A percentile compares a stretch with the other conserved stretches of the same genome.
phyloP scores from a whole-genome alignment of 2,888 invertebrate species.

The Sussaba pulchella region DNA sequence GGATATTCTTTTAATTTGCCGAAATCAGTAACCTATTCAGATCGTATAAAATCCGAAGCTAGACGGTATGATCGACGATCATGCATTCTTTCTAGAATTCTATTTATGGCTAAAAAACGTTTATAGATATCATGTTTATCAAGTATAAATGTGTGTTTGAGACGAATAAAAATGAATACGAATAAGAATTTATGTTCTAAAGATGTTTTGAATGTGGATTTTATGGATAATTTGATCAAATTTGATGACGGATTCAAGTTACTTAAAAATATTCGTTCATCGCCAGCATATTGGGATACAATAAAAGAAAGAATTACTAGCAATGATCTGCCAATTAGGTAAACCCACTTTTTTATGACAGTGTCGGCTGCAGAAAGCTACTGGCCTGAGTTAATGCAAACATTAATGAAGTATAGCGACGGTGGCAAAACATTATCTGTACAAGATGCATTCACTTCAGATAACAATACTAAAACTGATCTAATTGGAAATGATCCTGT shows the following conservation, averaged over 20 bases:
- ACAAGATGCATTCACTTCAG: slow-evolving; percentile 19
- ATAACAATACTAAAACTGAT: slow-evolving; percentile 55
- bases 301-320: slow-evolving; percentile 80
- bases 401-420: slow-evolving; percentile 76
- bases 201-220: not conserved
- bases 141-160: slow-evolving; percentile 65
- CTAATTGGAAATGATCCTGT: slow-evolving; percentile 65
- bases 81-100: slow-evolving; percentile 53
- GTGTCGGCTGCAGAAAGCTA: slow-evolving; percentile 82
- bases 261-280: slow-evolving; percentile 77
- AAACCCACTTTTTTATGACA: slow-evolving; percentile 80
- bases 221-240: slow-evolving; percentile 26
- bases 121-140: slow-evolving; percentile 59
- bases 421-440: slow-evolving; percentile 17
- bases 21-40: slow-evolving; percentile 43
- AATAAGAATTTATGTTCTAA: too few relatives aligned
- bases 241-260: slow-evolving; percentile 42
- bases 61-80: slow-evolving; percentile 54
- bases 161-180: slow-evolving; percentile 7
- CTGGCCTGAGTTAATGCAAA: slow-evolving; percentile 77
- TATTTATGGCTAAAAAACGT: slow-evolving; percentile 66
- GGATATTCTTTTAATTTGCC: slow-evolving; percentile 56
- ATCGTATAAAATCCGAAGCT: slow-evolving; percentile 58
- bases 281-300: slow-evolving; percentile 79
- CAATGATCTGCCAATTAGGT: slow-evolving; percentile 81